phyloP scores from a whole-genome alignment of 2,113 vertebrate species.

The Vidua chalybeata region DNA sequence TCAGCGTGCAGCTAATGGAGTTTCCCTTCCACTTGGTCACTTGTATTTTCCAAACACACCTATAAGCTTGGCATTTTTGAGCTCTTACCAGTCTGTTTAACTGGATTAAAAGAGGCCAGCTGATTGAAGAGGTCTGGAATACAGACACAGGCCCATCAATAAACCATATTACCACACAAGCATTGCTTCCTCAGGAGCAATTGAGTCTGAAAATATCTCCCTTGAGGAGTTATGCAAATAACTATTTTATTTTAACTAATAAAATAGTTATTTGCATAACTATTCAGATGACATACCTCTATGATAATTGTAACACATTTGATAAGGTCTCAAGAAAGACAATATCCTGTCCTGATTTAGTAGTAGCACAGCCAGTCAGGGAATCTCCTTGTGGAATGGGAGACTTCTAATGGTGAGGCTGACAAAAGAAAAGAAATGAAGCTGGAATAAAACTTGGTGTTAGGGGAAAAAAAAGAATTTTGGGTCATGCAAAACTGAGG shows the following conservation, averaged over 20 bases:
- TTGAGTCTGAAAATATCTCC: background rate
- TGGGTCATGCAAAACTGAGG: background rate
- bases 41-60: background rate
- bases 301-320: background rate
- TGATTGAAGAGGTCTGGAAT: background rate
- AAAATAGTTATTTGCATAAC: background rate
- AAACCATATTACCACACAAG: background rate
- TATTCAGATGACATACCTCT: background rate
- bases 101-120: background rate
- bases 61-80: background rate
- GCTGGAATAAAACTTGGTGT: background rate
- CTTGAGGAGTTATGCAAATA: accelerated
- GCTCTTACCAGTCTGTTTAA: background rate
- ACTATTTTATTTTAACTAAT: no score
- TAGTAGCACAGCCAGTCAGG: background rate
- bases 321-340: background rate
- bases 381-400: background rate
- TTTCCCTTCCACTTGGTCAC: background rate
- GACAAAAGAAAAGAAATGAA: background rate
- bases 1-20: background rate
- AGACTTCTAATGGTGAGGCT: background rate
- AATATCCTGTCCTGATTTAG: background rate
- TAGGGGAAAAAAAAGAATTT: accelerated
- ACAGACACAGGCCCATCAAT: background rate
- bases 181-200: background rate